phyloP scores from a whole-genome alignment of 2,113 vertebrate genomes.

The Eonycteris spelaea region DNA sequence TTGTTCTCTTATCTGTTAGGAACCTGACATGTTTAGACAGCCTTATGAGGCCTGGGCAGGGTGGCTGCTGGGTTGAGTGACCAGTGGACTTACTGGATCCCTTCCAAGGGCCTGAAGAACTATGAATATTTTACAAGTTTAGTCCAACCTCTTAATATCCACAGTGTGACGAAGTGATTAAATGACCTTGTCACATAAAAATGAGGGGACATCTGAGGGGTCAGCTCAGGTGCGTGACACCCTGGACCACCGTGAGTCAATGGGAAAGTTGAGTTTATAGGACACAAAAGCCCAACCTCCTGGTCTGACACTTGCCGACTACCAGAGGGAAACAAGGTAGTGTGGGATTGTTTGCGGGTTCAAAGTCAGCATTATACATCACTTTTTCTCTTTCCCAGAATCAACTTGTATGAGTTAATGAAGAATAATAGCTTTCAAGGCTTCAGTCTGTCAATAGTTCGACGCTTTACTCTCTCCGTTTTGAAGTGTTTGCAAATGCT shows the following conservation, averaged over 20 bases:
- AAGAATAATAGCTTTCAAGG: constrained; percentile 97
- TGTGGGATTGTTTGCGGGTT: no score
- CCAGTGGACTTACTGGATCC: not conserved
- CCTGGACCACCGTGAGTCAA: not conserved
- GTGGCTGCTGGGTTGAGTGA: not conserved
- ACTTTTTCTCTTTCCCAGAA: constrained; percentile 79
- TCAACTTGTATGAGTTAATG: constrained; percentile 94
- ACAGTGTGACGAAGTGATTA: not conserved
- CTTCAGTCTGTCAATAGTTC: constrained; percentile 90
- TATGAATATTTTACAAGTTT: not conserved
- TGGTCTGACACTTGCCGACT: not conserved
- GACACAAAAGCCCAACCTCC: not conserved
- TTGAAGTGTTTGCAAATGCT: constrained; percentile 94
- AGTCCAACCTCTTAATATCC: not conserved
- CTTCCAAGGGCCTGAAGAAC: not conserved
- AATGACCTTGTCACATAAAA: not conserved
- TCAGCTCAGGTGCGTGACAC: not conserved
- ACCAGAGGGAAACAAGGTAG: not conserved
- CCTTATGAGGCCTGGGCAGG: not conserved
- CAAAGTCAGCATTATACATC: not conserved
- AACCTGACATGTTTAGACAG: not conserved
- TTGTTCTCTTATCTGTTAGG: not conserved
- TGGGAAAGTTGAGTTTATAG: not conserved
- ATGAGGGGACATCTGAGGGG: not conserved
- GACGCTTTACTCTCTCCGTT: constrained; percentile 90